Evolutionary conservation across 1,140 invertebrate species (phyloP).

Genomic region (Temnothorax longispinosus): DNA sequence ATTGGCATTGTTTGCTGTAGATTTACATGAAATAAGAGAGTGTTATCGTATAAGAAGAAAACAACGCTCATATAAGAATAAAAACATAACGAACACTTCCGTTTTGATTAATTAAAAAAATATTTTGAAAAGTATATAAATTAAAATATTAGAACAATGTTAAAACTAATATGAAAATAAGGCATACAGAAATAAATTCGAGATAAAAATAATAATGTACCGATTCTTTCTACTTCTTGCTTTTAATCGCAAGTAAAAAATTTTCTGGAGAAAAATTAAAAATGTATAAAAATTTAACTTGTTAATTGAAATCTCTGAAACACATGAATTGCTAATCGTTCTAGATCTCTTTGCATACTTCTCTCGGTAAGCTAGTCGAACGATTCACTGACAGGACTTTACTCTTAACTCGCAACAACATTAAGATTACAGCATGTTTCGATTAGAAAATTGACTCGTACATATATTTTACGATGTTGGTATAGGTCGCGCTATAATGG

Average conservation of each 20-base stretch:
- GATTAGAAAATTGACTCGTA: slow-evolving; percentile 34
- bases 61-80: neutral
- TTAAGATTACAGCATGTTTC: neutral
- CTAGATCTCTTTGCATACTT: slow-evolving; percentile 19
- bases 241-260: neutral
- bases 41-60: neutral
- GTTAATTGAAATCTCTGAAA: slow-evolving; percentile 18
- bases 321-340: neutral
- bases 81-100: neutral
- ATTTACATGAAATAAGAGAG: slow-evolving; percentile 33
- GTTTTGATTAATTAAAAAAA: neutral
- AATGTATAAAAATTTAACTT: neutral
- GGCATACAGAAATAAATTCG: neutral
- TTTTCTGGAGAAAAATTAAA: neutral
- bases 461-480: neutral
- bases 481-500: slow-evolving; percentile 42
- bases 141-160: neutral
- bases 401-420: neutral
- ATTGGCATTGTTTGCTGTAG: slow-evolving; percentile 48
- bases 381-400: slow-evolving; percentile 26
- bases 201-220: neutral
- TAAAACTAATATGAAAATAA: neutral
- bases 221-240: neutral
- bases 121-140: neutral
- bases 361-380: slow-evolving; percentile 6